A percentile compares a stretch with the other conserved stretches of the same genome.
Evolutionary conservation across 2,888 invertebrate genomes (phyloP).

Genomic region (Temnothorax unifasciatus): DNA sequence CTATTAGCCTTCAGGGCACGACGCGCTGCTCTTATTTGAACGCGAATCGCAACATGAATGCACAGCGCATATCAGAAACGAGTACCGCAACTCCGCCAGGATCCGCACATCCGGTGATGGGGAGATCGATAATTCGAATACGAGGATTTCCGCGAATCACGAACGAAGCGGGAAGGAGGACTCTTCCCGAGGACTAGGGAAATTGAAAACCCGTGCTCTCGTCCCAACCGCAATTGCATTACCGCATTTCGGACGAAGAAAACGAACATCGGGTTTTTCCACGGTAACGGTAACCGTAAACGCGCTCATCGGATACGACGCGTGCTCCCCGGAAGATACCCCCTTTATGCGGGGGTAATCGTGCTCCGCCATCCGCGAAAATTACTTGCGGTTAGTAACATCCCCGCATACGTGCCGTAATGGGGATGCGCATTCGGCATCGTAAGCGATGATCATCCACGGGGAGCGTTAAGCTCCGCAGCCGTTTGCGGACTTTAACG

Average conservation of each 20-base stretch:
- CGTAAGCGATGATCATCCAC: constrained; percentile 38
- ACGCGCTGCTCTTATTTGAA: constrained; percentile 34
- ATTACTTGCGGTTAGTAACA: constrained; percentile 50
- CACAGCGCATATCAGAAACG: not conserved
- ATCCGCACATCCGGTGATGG: not conserved
- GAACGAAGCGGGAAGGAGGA: not conserved
- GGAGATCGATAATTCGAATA: constrained; percentile 20
- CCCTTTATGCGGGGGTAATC: constrained; percentile 8
- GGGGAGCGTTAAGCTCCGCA: not conserved
- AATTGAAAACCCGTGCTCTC: not conserved
- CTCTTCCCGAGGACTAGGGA: not conserved
- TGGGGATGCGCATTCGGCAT: constrained; percentile 28
- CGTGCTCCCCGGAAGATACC: not conserved
- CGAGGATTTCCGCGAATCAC: not conserved
- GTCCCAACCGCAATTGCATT: constrained; percentile 17
- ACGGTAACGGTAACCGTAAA: constrained; percentile 2
- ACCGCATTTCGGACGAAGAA: not conserved
- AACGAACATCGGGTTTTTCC: not conserved
- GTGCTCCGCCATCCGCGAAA: constrained; percentile 38
- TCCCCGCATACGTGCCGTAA: not conserved
- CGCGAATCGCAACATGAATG: not conserved
- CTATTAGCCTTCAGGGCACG: constrained; percentile 22
- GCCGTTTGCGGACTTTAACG: not conserved
- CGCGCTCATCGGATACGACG: constrained; percentile 9
- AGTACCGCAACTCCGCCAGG: not conserved